phyloP scores from a whole-genome alignment of 2,888 invertebrate genomes.

The Exephanes ischioxanthus region DNA sequence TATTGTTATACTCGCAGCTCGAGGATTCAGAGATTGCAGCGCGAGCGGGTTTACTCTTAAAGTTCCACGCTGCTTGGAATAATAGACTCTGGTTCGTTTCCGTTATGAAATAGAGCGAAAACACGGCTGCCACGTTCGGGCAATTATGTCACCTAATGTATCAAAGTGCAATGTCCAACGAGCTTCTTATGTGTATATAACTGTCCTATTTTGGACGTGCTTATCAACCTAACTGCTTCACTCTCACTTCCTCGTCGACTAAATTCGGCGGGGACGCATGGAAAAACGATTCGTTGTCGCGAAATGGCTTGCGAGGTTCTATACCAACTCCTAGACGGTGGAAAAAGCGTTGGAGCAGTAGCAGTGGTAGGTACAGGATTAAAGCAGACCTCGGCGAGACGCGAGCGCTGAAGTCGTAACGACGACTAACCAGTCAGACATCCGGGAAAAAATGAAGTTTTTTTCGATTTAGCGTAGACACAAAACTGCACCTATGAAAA shows the following conservation, averaged over 20 bases:
- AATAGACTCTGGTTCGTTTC: constrained; percentile 8
- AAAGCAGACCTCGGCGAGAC: background rate
- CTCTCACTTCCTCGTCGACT: constrained; percentile 2
- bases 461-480: background rate
- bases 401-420: constrained; percentile 16
- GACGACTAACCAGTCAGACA: constrained; percentile 46
- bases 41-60: background rate
- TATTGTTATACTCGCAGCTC: background rate
- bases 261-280: background rate
- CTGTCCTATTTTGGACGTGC: constrained; percentile 22
- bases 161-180: constrained; percentile 24
- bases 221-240: constrained; percentile 24
- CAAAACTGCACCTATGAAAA: background rate
- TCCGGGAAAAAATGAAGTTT: constrained; percentile 5
- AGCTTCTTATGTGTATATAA: constrained; percentile 6
- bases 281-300: constrained; percentile 4
- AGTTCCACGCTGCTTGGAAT: background rate
- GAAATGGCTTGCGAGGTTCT: background rate
- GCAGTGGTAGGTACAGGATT: background rate
- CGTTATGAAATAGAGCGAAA: background rate
- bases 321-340: background rate
- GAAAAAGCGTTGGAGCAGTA: background rate
- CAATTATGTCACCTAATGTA: constrained; percentile 13
- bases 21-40: background rate
- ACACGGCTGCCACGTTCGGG: constrained; percentile 8